Conservation (phyloP, 35 echinoderm and acorn worm species). For the Holothuria glaberrima region DNA sequence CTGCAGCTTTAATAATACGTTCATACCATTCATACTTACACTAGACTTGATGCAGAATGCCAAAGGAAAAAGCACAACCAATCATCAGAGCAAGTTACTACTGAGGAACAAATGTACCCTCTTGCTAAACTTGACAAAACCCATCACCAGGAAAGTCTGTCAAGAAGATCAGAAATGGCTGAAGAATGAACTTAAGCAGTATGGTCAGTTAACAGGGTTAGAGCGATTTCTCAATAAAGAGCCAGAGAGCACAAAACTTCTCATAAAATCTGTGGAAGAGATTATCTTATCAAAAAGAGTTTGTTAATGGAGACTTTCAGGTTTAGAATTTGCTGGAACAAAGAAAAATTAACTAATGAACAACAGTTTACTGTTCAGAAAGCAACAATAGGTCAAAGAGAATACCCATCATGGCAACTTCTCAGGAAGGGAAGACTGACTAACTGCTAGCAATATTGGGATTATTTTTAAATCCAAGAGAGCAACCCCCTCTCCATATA, state of each 20-base stretch:
- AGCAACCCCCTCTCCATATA: slow-evolving; percentile 24
- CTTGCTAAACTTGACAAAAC: neutral
- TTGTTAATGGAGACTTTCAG: too few species aligned
- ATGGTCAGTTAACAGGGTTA: too few species aligned
- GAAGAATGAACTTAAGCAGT: too few species aligned
- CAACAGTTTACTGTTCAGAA: too few species aligned
- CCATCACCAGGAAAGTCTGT: too few species aligned
- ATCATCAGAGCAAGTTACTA: neutral
- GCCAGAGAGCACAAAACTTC: too few species aligned
- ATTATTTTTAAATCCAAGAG: neutral
- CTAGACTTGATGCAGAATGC: neutral
- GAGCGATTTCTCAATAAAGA: neutral
- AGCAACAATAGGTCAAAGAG: slow-evolving; percentile 5
- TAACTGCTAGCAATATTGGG: slow-evolving; percentile 30
- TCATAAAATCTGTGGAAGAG: too few species aligned
- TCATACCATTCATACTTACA: neutral
- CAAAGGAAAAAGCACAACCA: neutral
- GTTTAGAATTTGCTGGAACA: too few species aligned
- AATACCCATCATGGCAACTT: slow-evolving; percentile 10
- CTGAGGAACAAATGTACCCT: neutral
- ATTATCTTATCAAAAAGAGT: too few species aligned
- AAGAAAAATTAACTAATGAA: too few species aligned
- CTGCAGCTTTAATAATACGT: too few species aligned
- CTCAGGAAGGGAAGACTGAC: neutral
- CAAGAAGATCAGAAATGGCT: too few species aligned